phyloP scores from a whole-genome alignment of 2,888 invertebrate genomes.

The Netelia melanura region DNA sequence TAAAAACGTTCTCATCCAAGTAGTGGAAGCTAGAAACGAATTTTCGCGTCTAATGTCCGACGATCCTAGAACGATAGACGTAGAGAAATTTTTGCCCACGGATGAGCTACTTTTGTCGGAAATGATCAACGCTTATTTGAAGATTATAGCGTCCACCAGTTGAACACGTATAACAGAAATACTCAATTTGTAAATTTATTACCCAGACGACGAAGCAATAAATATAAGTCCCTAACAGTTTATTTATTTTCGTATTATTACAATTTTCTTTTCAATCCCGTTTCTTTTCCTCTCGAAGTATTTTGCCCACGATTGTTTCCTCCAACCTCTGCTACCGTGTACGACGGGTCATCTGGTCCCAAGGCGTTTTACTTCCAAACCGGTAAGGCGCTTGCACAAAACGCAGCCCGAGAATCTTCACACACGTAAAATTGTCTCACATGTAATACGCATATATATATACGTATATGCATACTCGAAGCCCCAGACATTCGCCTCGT shows the following conservation, averaged over 20 bases:
- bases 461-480: constrained; percentile 7
- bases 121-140: constrained; percentile 73
- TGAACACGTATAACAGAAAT: constrained; percentile 51
- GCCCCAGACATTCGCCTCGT: constrained; percentile 46
- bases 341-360: constrained; percentile 45
- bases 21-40: constrained; percentile 73
- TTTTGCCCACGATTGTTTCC: neutral
- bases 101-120: constrained; percentile 74
- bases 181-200: constrained; percentile 36
- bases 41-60: constrained; percentile 67
- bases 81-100: constrained; percentile 67
- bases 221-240: neutral
- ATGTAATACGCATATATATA: constrained; percentile 29
- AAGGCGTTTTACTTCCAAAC: neutral
- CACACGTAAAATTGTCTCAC: constrained; percentile 28
- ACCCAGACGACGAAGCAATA: constrained; percentile 6
- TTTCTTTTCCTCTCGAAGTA: neutral
- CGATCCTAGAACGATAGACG: constrained; percentile 69
- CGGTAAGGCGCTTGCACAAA: constrained; percentile 3
- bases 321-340: constrained; percentile 22
- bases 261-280: neutral
- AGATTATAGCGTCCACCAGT: constrained; percentile 68
- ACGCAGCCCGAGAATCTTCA: constrained; percentile 12
- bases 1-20: constrained; percentile 73
- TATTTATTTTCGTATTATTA: neutral